These are phyloP conservation scores for Ceriagrion tenellum DNA, from an alignment of 2,888 invertebrate species.

Conservation along the genomic window DNA sequence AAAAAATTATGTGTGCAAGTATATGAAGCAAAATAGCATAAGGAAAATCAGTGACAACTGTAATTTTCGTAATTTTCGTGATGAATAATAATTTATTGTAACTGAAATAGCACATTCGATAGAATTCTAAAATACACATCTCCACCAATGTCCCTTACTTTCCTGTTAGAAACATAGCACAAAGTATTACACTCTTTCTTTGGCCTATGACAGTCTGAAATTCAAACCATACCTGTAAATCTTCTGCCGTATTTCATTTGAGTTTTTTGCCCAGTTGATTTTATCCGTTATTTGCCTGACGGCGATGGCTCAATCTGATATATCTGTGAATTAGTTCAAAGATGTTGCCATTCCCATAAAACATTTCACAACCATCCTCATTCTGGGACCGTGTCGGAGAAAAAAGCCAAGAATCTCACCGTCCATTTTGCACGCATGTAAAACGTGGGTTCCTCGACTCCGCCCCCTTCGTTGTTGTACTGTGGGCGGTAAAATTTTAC, in stretches of 20 bases:
- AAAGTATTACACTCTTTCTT: not conserved
- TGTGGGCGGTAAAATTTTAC: conserved; percentile 26
- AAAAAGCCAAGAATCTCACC: not conserved
- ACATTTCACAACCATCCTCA: not conserved
- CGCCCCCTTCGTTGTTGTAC: not conserved
- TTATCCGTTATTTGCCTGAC: not conserved
- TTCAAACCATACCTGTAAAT: not conserved
- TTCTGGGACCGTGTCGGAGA: not conserved
- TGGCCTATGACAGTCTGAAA: not conserved
- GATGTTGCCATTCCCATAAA: not conserved
- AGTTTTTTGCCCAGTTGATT: no score
- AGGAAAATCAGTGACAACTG: no score
- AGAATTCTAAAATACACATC: no score
- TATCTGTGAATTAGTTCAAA: not conserved
- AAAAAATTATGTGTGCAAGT: no score
- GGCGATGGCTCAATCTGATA: not conserved
- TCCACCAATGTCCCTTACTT: no score
- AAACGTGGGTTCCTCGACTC: not conserved
- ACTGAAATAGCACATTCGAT: no score
- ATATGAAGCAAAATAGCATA: no score
- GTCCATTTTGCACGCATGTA: not conserved
- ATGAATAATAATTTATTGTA: no score
- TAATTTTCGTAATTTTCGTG: no score
- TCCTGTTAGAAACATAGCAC: no score
- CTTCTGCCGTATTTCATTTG: not conserved